Evolutionary conservation across 1,140 invertebrate species (phyloP).

Genomic region (Phenacoccus solenopsis): DNA sequence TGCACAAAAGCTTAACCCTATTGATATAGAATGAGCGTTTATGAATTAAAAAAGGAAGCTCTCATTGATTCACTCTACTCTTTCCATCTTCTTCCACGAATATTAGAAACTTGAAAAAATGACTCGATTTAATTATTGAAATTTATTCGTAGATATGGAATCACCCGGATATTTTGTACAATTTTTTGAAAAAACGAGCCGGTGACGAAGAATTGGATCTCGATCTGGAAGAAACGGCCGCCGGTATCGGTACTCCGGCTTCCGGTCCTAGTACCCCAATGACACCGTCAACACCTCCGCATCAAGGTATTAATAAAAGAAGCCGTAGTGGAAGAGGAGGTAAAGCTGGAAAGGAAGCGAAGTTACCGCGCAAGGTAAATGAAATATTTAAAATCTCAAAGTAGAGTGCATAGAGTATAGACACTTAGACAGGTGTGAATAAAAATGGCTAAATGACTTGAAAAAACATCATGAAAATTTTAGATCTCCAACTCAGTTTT

Average conservation of each 20-base stretch:
- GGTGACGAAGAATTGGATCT: slow-evolving; percentile 74
- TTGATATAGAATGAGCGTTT: too few species aligned
- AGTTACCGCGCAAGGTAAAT: slow-evolving; percentile 21
- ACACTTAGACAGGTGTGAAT: too few species aligned
- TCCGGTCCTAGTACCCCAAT: slow-evolving; percentile 28
- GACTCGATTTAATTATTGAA: background rate
- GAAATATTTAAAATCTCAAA: background rate
- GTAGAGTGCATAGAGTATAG: too few species aligned
- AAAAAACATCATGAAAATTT: too few species aligned
- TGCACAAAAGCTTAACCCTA: too few species aligned
- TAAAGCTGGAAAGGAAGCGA: slow-evolving; percentile 9
- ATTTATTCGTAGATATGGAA: slow-evolving; percentile 75
- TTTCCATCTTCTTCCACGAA: too few species aligned
- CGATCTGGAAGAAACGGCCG: slow-evolving; percentile 49
- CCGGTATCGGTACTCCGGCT: slow-evolving; percentile 29
- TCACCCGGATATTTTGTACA: slow-evolving; percentile 92
- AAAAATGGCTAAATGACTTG: too few species aligned
- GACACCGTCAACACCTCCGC: slow-evolving; percentile 23
- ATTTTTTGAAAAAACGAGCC: slow-evolving; percentile 72
- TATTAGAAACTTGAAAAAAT: too few species aligned
- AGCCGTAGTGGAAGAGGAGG: slow-evolving; percentile 32
- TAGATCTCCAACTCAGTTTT: too few species aligned
- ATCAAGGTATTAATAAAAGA: slow-evolving; percentile 20
- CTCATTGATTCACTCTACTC: too few species aligned
- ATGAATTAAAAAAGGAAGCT: too few species aligned